These are phyloP conservation scores for Pocillopora grandis DNA, from an alignment of 92 coral and sea anemone species.

Conservation along the genomic window DNA sequence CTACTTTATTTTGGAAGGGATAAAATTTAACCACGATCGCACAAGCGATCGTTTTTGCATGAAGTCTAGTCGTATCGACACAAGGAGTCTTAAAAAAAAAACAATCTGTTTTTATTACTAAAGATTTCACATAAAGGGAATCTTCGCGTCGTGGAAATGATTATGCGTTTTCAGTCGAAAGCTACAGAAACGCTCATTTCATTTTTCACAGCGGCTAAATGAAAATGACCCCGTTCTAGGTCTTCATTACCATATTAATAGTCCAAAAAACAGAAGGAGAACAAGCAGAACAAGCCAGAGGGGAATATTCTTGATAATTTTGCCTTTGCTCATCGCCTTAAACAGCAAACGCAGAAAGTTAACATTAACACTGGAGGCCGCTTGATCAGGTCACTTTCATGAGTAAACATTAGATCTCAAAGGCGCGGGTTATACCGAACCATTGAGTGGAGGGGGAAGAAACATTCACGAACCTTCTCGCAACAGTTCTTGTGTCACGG, in stretches of 20 bases:
- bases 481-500: too few species aligned
- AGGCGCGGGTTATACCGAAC: background rate
- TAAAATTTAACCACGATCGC: background rate
- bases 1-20: background rate
- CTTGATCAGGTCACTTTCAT: background rate
- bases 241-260: background rate
- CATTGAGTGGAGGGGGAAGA: too few species aligned
- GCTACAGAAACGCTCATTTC: background rate
- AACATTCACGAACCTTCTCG: too few species aligned
- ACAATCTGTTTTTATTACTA: background rate
- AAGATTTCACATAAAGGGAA: background rate
- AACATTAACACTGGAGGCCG: background rate
- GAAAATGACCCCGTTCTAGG: background rate
- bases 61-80: too few species aligned
- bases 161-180: slow-evolving; percentile 9
- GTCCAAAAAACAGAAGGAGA: background rate
- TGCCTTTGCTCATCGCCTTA: background rate
- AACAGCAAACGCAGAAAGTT: background rate
- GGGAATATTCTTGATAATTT: background rate
- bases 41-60: too few species aligned
- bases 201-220: slow-evolving; percentile 1
- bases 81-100: background rate
- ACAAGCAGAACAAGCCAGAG: background rate
- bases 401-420: background rate
- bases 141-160: background rate